A percentile compares a stretch with the other conserved stretches of the same genome.
Conservation (phyloP, 2,888 invertebrate genomes). For the Perithous albicinctus region DNA sequence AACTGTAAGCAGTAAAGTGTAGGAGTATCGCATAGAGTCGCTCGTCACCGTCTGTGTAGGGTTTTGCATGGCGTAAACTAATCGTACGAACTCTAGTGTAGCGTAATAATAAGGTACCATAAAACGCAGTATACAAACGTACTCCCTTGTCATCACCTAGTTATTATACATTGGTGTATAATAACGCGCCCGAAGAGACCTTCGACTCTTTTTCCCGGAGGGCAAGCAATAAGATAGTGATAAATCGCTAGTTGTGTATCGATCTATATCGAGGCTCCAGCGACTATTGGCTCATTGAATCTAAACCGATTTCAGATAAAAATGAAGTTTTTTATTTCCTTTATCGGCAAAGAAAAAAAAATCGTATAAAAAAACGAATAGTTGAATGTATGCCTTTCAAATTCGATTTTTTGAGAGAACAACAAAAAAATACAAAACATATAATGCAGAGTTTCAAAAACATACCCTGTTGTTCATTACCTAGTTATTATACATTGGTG, state of each 20-base stretch:
- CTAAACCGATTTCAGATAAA: too few relatives aligned
- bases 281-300: too few relatives aligned
- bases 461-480: slow-evolving; percentile 24
- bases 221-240: slow-evolving; percentile 28
- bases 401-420: too few relatives aligned
- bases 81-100: slow-evolving; percentile 4
- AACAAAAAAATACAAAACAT: too few relatives aligned
- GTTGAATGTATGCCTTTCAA: too few relatives aligned
- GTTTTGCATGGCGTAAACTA: slow-evolving; percentile 1
- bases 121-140: slow-evolving; percentile 31
- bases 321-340: too few relatives aligned
- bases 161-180: slow-evolving; percentile 40
- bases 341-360: too few relatives aligned
- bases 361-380: too few relatives aligned
- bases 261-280: too few relatives aligned
- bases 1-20: background rate
- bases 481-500: slow-evolving; percentile 42
- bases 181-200: slow-evolving; percentile 44
- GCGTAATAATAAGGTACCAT: slow-evolving; percentile 7
- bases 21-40: background rate
- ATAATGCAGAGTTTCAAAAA: slow-evolving; percentile 30
- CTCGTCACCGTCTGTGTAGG: background rate
- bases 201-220: slow-evolving; percentile 50
- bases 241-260: slow-evolving; percentile 11
- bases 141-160: slow-evolving; percentile 34